Conservation (phyloP, 2,113 vertebrate species). For the Aegotheles bennettii region DNA sequence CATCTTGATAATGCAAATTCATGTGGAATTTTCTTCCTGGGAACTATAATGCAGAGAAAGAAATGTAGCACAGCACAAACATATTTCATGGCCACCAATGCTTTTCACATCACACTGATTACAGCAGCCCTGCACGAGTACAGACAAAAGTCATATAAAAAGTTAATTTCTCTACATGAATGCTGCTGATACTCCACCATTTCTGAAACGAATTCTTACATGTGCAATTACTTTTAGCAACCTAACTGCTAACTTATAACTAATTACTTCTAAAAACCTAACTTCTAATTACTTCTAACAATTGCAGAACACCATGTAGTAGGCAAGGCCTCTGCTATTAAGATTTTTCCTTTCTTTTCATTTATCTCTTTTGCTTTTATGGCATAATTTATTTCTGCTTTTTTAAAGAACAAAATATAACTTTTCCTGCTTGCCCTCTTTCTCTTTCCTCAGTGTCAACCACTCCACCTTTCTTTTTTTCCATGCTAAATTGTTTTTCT, state of each 20-base stretch:
- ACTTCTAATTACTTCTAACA: no score
- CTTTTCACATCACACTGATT: background rate
- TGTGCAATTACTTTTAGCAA: background rate
- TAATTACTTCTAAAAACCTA: no score
- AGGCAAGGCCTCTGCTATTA: background rate
- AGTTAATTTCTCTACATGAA: background rate
- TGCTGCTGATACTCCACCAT: background rate
- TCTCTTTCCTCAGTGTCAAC: background rate
- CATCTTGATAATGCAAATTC: background rate
- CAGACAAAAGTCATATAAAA: background rate
- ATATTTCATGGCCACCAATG: background rate
- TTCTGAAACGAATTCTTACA: background rate
- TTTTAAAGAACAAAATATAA: background rate
- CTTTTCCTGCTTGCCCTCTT: background rate
- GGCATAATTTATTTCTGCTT: background rate
- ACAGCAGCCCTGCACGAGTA: background rate
- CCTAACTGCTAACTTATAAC: no score
- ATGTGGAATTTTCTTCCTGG: background rate
- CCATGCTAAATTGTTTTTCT: background rate
- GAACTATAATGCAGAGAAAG: background rate
- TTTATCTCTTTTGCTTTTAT: background rate
- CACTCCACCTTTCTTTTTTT: background rate
- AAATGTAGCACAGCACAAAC: background rate
- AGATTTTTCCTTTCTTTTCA: background rate
- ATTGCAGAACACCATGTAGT: background rate